Percentiles rank a stretch among this genome's conserved stretches.
Evolutionary conservation across 2,113 vertebrate species (phyloP).

Genomic region (Tenebrosternarchus preto): DNA sequence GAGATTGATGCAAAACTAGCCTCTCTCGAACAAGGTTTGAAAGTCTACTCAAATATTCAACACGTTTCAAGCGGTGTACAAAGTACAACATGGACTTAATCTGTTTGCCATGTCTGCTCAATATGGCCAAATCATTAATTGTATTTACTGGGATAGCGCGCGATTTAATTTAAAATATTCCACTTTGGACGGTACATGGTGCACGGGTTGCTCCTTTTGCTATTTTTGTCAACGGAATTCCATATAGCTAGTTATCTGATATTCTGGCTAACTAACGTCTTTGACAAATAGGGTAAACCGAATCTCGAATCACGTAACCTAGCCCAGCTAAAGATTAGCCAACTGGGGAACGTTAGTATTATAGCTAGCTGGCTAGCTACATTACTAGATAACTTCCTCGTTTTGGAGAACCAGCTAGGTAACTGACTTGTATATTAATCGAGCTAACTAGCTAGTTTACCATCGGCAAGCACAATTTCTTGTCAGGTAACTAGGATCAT

Average conservation of each 20-base stretch:
- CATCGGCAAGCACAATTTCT: neutral
- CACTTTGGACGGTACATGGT: neutral
- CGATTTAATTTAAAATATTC: neutral
- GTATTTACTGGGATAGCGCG: neutral
- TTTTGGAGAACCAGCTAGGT: neutral
- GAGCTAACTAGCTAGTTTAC: neutral
- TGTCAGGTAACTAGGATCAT: neutral
- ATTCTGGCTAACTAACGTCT: neutral
- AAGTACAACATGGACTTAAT: no score
- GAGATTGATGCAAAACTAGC: neutral
- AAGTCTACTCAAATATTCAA: no score
- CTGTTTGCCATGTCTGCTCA: no score
- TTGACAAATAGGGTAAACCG: neutral
- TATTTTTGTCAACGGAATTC: constrained; percentile 22
- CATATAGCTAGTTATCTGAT: neutral
- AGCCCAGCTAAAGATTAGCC: neutral
- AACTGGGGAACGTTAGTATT: neutral
- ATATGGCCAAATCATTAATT: no score
- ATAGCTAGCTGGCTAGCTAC: neutral
- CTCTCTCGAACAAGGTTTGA: no score
- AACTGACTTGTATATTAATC: neutral
- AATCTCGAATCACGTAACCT: neutral
- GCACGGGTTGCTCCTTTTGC: neutral
- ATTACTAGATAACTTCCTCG: neutral
- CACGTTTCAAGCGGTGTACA: no score